These are phyloP conservation scores for Catharus ustulatus DNA, from an alignment of 2,797 vertebrate genomes.

Conservation along the genomic window DNA sequence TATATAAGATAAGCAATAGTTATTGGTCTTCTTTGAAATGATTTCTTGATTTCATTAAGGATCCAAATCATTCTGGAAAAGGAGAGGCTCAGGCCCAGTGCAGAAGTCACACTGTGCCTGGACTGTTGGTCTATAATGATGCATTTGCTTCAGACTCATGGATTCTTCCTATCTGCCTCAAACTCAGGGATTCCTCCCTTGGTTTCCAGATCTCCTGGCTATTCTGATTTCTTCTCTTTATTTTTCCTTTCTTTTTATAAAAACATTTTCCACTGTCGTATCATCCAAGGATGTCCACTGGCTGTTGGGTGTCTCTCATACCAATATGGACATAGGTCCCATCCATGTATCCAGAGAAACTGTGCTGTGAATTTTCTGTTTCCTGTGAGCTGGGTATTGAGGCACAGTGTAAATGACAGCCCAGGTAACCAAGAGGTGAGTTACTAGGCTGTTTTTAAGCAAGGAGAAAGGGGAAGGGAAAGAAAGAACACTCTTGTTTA, in stretches of 20 bases:
- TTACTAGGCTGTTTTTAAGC: neutral
- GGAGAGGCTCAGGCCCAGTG: neutral
- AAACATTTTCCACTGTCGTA: neutral
- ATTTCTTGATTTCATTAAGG: slow-evolving; percentile 7
- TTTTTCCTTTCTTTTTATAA: neutral
- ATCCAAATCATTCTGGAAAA: neutral
- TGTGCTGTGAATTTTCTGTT: neutral
- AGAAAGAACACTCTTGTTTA: neutral
- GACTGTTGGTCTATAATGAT: neutral
- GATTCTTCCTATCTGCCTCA: neutral
- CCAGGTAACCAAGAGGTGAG: neutral
- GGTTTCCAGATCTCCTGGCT: neutral
- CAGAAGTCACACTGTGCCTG: neutral
- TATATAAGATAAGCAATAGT: neutral
- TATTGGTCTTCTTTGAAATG: neutral
- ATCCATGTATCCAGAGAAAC: neutral
- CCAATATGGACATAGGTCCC: neutral
- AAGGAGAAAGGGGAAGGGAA: neutral
- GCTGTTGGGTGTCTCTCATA: neutral
- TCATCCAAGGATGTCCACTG: neutral
- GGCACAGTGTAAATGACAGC: neutral
- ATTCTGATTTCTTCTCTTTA: neutral
- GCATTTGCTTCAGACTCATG: neutral
- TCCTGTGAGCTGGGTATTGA: neutral
- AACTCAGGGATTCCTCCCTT: neutral